phyloP scores from a whole-genome alignment of 2,113 vertebrate species.

The Strix uralensis region DNA sequence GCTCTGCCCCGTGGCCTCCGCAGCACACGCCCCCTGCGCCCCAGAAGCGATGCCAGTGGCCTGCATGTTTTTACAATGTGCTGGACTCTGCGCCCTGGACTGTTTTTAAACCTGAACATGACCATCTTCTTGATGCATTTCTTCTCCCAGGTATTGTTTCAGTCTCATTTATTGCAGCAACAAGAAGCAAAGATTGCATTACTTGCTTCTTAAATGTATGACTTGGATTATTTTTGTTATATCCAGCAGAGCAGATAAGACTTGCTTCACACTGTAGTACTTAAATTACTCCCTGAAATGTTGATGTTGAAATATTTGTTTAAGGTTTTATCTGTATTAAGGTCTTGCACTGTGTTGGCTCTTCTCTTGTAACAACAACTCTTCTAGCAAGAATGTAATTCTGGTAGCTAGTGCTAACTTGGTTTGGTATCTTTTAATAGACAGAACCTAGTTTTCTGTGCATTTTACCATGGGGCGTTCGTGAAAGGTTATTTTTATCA shows the following conservation, averaged over 20 bases:
- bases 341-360: constrained; percentile 23
- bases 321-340: constrained; percentile 57
- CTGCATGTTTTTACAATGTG: background rate
- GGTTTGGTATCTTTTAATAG: background rate
- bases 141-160: background rate
- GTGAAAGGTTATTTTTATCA: constrained; percentile 12
- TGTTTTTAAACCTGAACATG: background rate
- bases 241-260: constrained; percentile 45
- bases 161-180: constrained; percentile 13
- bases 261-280: background rate
- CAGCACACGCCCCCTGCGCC: background rate
- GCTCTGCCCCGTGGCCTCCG: background rate
- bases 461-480: background rate
- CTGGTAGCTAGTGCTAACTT: background rate
- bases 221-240: constrained; percentile 35
- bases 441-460: background rate
- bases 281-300: constrained; percentile 45
- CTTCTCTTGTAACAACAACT: constrained; percentile 28
- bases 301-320: constrained; percentile 34
- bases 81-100: background rate
- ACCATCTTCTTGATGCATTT: background rate
- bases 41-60: background rate
- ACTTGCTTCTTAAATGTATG: constrained; percentile 18
- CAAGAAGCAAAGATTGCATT: background rate
- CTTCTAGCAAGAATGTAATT: constrained; percentile 37